phyloP scores from a whole-genome alignment of 1,140 invertebrate genomes.

The Paramacrobiotus metropolitanus region DNA sequence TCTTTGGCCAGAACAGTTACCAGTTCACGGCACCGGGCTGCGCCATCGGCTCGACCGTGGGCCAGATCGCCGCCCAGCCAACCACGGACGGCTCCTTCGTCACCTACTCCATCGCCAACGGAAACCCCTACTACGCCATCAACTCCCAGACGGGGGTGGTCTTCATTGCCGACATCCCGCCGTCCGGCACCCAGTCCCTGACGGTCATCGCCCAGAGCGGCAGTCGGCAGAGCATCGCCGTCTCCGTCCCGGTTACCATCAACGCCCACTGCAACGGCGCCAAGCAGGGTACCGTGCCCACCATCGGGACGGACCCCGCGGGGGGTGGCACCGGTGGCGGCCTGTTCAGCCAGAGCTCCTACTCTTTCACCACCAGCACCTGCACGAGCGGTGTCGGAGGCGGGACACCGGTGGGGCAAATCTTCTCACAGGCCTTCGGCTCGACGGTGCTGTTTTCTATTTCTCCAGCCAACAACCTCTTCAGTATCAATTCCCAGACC shows the following conservation, averaged over 20 bases:
- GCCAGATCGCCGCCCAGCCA: neutral
- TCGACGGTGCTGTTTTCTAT: no score
- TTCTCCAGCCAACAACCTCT: no score
- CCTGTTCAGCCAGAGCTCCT: no score
- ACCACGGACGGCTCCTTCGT: neutral
- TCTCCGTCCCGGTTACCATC: neutral
- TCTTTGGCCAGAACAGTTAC: neutral
- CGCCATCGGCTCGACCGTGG: neutral
- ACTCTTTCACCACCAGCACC: no score
- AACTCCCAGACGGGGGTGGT: neutral
- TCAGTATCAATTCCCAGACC: no score
- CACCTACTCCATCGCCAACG: neutral
- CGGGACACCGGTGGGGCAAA: no score
- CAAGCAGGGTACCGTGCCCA: no score
- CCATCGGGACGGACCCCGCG: no score
- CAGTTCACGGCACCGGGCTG: neutral
- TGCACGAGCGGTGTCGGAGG: no score
- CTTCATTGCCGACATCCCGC: neutral
- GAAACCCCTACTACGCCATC: neutral
- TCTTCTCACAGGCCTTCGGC: no score
- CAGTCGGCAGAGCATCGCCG: neutral
- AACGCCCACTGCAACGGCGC: neutral
- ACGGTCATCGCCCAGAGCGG: neutral
- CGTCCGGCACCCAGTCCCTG: neutral
- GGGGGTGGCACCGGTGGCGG: no score